Percentiles rank a stretch among this genome's conserved stretches.
phyloP scores from a whole-genome alignment of 1,140 invertebrate species.

The Bombus soroeensis region DNA sequence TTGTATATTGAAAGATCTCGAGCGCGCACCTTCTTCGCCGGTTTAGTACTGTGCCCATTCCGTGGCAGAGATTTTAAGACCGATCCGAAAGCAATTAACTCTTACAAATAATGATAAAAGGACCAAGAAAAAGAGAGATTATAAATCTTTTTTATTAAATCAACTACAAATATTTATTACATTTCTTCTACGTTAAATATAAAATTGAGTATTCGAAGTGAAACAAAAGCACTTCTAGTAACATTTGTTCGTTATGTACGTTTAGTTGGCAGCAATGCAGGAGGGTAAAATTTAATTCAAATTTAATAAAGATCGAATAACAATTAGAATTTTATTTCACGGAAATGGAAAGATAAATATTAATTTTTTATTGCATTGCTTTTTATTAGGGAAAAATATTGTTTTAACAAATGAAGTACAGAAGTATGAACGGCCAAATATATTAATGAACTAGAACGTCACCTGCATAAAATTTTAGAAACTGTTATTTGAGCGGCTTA shows the following conservation, averaged over 20 bases:
- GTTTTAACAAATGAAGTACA: slow-evolving; percentile 28
- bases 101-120: too few species aligned
- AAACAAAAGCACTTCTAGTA: not conserved
- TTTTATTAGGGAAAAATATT: slow-evolving; percentile 34
- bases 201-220: not conserved
- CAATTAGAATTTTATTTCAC: not conserved
- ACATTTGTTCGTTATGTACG: not conserved
- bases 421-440: slow-evolving; percentile 5
- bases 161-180: not conserved
- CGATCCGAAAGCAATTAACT: not conserved
- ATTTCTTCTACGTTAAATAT: not conserved
- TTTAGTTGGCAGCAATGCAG: not conserved
- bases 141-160: not conserved
- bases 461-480: slow-evolving; percentile 45
- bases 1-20: slow-evolving; percentile 64
- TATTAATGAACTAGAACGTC: slow-evolving; percentile 29
- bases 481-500: not conserved
- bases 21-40: slow-evolving; percentile 53
- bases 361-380: not conserved
- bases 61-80: slow-evolving; percentile 45
- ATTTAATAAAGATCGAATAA: not conserved
- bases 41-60: slow-evolving; percentile 22
- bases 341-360: not conserved
- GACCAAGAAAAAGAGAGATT: not conserved
- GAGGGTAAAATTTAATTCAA: not conserved